Evolutionary conservation across 2,113 vertebrate species (phyloP), one percentile per base, ranked within the genome.

Genomic region (Erpornis zantholeuca): DNA sequence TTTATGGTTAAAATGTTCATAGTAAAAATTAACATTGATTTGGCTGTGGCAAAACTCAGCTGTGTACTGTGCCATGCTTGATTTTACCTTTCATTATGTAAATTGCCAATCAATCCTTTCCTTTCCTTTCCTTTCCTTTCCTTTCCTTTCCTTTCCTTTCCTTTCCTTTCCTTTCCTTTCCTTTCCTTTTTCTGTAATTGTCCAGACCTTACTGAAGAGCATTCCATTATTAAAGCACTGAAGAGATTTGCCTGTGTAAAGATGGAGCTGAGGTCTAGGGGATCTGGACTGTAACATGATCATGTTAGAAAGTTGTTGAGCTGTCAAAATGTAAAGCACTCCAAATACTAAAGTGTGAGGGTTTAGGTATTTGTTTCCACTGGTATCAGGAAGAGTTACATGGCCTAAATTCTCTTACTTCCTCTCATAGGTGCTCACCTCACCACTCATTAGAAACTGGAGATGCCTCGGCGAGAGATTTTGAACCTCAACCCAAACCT

Each of bases 321-420:
- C 38, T 88, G 75, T 94, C 93, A 95, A 96, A 97, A 90, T 11
- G 60, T 52, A 68, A 90, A 96, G 52, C 64, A 90, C 36, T 94
- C 84, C 88, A 75, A 91, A 83, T 29, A 56, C 27, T 65, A 4
- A 94, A 90, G 63, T 27, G 70, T 91, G 71, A 88, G 66, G 13
- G 24, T 49, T 92, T 80, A 88, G 35, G 36, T 63, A 52, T 90
- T 91, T 66, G 54, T 90, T 97, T 91, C 78, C 84, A 85, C 35
- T 63, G 50, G 66, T 94, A 82, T 31, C 70, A 82, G 36, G 42
- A 92, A 72, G 65, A 82, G 50, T 38, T 88, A 52, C 70, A 63
- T 3, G 33, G 66, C 42, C 66, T 53, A 59, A 77, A 77, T 47
- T 42, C 50, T 86, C 54, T 38, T 79, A 12, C 56, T 68, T 82